Base-by-base conservation (phyloP, 2,113 vertebrate species). In the Zosterops pallidus region DNA sequence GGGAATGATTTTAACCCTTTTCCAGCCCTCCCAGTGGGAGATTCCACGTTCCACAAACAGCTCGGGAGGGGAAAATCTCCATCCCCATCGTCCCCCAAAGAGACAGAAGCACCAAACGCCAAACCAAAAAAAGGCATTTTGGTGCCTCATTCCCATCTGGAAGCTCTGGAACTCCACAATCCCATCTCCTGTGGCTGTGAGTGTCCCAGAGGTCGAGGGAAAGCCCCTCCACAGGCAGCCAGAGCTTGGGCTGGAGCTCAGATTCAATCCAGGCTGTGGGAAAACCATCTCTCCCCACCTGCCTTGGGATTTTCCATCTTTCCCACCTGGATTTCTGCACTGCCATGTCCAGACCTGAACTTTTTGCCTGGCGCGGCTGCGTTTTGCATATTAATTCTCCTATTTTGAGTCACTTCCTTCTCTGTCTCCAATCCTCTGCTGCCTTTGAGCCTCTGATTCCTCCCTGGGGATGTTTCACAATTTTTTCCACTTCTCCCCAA, bases 21-120 rank as follows among this genome's bases (percentile, higher is more conserved):
- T 5, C 37, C 78, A 85, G 39, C 5, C 39, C 29, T 81, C 64
- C 55, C 33, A 22, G 56, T 33, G 22, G 52, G 47, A 76, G 23
- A 39, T 25, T 15, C 9, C 1, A 0, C 28, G 3, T 33, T 5
- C 15, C 63, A 19, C 22, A 47, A 44, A 15, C 2, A 11, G 11
- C 71, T 24, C 5, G 2, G 4, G 50, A 52, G 41, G 4, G 24
- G 77, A 12, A 71, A 49, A 42, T 39, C 52, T 68, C n/a, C 62
- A 11, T 55, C n/a, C 37, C 12, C 46, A 18, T 11, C 53, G 5
- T 24, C 6, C 15, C 28, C 23, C 22, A 1, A 14, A 67, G 37
- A 25, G 41, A 14, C 8, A 23, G 72, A 31, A 29, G 47, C 26
- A 77, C 12, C 69, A 25, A 78, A 46, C 11, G 3, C 10, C 28